These are phyloP conservation scores for Diachasma alloeum DNA, from an alignment of 1,140 invertebrate genomes.

Conservation along the genomic window DNA sequence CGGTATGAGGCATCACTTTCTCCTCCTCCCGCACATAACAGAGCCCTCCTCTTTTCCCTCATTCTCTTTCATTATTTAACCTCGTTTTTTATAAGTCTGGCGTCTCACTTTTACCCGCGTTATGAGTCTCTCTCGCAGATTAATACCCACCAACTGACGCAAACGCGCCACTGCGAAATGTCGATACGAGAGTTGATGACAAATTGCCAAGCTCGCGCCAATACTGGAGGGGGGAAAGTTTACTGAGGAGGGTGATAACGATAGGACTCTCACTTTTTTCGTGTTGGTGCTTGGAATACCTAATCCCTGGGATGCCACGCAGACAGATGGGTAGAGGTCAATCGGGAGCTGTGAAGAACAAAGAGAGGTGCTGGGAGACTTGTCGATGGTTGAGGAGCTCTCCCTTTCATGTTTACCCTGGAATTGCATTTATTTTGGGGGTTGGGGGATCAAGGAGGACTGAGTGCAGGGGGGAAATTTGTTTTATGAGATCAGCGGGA, in stretches of 20 bases:
- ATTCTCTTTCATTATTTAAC: background rate
- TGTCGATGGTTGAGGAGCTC: background rate
- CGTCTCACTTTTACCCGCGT: background rate
- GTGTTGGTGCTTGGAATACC: background rate
- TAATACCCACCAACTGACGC: slow-evolving; percentile 29
- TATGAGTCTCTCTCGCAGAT: slow-evolving; percentile 6
- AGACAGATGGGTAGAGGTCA: background rate
- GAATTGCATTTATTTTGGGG: background rate
- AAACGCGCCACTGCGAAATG: slow-evolving; percentile 7
- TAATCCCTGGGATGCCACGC: background rate
- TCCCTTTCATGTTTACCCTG: background rate
- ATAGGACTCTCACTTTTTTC: background rate
- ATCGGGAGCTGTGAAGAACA: background rate
- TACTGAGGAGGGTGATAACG: background rate
- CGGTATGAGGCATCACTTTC: background rate
- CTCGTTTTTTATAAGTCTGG: background rate
- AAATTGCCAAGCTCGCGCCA: slow-evolving; percentile 29
- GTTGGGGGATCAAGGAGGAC: background rate
- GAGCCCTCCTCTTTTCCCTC: background rate
- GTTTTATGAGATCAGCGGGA: background rate
- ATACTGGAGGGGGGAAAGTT: slow-evolving; percentile 36
- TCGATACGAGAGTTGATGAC: slow-evolving; percentile 27
- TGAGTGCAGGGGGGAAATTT: background rate
- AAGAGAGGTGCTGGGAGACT: background rate
- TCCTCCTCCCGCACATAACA: background rate